Conservation (phyloP, 2,113 vertebrate species). For the Monarcha castaneiventris region DNA sequence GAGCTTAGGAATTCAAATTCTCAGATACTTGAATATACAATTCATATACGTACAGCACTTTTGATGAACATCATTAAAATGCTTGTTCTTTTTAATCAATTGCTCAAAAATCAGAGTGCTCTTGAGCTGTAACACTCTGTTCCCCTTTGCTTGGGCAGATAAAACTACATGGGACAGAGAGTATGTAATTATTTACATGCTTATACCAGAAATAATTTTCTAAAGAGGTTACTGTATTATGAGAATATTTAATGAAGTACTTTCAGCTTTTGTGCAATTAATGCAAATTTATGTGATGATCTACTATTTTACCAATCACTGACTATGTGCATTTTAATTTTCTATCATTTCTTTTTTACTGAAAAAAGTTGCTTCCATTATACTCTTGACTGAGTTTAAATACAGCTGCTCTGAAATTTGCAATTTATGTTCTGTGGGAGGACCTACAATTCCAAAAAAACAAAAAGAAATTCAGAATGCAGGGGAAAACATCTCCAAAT, state of each 20-base stretch:
- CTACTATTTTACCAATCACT: slow-evolving; percentile 55
- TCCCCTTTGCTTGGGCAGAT: slow-evolving; percentile 13
- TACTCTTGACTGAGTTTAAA: slow-evolving; percentile 3
- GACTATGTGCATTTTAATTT: slow-evolving; percentile 26
- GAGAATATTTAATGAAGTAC: slow-evolving; percentile 50
- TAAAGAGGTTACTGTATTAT: slow-evolving; percentile 39
- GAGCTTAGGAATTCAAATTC: neutral
- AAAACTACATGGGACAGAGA: slow-evolving; percentile 35
- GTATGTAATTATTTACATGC: slow-evolving; percentile 59
- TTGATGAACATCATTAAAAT: slow-evolving; percentile 45
- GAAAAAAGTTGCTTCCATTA: slow-evolving; percentile 41
- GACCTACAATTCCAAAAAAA: neutral
- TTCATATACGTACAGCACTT: slow-evolving; percentile 8
- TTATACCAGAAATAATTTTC: slow-evolving; percentile 56
- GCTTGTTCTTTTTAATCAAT: slow-evolving; percentile 53
- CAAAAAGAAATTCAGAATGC: neutral
- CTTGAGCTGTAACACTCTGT: neutral
- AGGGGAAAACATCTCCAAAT: neutral
- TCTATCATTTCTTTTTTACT: neutral
- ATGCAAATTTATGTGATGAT: slow-evolving; percentile 60
- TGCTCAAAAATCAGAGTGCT: slow-evolving; percentile 28
- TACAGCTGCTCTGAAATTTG: slow-evolving; percentile 53
- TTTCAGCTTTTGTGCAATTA: slow-evolving; percentile 56
- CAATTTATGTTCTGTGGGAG: neutral
- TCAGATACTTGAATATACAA: slow-evolving; percentile 12